Evolutionary conservation across 2,113 vertebrate species (phyloP).

Genomic region (Poicephalus gulielmi): DNA sequence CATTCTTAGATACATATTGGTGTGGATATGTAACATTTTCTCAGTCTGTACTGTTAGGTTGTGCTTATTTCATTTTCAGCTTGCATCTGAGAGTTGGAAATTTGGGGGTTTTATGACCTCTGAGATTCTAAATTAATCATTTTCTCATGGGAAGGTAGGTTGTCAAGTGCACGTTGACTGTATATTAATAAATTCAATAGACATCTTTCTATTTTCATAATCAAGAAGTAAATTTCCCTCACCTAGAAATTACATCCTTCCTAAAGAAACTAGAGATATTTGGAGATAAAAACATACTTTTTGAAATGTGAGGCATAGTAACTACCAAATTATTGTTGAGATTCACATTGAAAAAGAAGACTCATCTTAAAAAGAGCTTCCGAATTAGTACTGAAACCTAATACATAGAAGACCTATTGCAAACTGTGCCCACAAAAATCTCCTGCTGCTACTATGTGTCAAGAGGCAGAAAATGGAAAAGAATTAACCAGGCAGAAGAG

Average conservation of each 20-base stretch:
- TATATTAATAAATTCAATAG: constrained; percentile 9
- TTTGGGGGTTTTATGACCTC: background rate
- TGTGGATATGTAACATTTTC: background rate
- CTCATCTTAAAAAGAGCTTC: background rate
- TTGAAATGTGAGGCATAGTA: background rate
- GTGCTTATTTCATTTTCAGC: background rate
- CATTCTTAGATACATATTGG: background rate
- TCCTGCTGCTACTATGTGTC: background rate
- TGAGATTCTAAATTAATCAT: constrained; percentile 4
- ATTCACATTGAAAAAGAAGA: background rate
- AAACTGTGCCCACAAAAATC: background rate
- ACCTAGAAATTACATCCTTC: background rate
- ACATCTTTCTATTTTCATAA: constrained; percentile 11
- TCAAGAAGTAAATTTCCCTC: constrained; percentile 5
- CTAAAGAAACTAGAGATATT: background rate
- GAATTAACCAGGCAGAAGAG: background rate
- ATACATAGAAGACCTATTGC: background rate
- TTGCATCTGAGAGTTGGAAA: background rate
- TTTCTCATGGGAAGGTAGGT: background rate
- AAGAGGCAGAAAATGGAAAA: background rate
- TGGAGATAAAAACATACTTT: background rate
- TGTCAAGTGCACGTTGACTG: background rate
- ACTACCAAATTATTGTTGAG: background rate
- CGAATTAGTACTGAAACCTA: background rate
- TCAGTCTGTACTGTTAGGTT: background rate